Percentiles rank a stretch among this genome's conserved stretches.
These are phyloP conservation scores for Gonioctena quinquepunctata DNA, from an alignment of 1,140 invertebrate species.

Conservation along the genomic window DNA sequence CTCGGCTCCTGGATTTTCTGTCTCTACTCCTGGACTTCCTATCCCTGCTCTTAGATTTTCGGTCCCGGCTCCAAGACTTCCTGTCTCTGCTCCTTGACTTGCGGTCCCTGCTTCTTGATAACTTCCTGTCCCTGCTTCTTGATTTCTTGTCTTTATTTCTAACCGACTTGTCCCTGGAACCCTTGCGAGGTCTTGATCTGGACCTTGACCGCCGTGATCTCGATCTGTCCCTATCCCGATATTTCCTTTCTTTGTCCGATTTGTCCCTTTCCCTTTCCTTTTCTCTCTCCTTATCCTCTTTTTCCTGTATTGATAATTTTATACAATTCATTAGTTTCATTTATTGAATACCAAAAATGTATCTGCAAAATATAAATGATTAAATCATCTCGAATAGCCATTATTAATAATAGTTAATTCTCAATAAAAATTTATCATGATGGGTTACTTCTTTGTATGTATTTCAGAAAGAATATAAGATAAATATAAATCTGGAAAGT, in stretches of 20 bases:
- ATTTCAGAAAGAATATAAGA: no score
- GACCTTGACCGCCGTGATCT: constrained; percentile 30
- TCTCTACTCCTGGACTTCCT: constrained; percentile 26
- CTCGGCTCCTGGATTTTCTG: constrained; percentile 32
- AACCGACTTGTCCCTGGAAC: constrained; percentile 30
- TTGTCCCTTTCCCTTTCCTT: constrained; percentile 45
- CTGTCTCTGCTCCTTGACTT: constrained; percentile 31
- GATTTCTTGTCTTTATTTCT: constrained; percentile 24
- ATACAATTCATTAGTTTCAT: background rate
- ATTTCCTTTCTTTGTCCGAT: constrained; percentile 49
- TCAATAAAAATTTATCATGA: no score
- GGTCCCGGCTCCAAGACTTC: constrained; percentile 24
- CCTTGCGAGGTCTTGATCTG: constrained; percentile 24
- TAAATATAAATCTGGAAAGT: no score
- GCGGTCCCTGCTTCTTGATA: constrained; percentile 23
- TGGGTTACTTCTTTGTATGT: no score
- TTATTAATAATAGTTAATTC: no score
- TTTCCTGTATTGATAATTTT: constrained; percentile 62
- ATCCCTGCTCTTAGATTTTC: constrained; percentile 23
- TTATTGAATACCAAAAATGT: no score
- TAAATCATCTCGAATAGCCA: no score
- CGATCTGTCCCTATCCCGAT: constrained; percentile 47
- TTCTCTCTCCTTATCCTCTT: constrained; percentile 67
- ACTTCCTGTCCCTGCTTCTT: constrained; percentile 19
- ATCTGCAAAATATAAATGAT: no score